phyloP scores from a whole-genome alignment of 1,140 invertebrate species.

The Cherax destructor region DNA sequence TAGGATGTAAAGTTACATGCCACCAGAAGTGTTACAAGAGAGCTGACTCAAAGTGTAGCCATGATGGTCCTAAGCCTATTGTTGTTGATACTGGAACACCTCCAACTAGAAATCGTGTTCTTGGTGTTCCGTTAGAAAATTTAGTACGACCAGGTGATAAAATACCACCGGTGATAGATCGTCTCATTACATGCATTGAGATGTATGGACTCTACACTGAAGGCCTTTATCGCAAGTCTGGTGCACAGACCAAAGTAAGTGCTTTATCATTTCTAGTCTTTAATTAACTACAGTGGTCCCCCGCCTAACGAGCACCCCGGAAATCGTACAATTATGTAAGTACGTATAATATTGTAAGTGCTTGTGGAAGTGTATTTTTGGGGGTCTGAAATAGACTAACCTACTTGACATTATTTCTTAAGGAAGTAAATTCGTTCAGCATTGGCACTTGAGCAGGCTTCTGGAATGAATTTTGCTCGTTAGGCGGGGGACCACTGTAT shows the following conservation, averaged over 20 bases:
- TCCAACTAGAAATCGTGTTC: conserved; percentile 74
- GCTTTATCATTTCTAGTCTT: conserved; percentile 74
- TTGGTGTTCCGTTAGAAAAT: conserved; percentile 78
- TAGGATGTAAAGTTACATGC: conserved; percentile 92
- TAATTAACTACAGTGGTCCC: no score
- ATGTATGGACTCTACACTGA: conserved; percentile 93
- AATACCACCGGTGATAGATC: conserved; percentile 90
- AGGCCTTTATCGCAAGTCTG: conserved; percentile 95
- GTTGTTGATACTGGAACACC: conserved; percentile 40
- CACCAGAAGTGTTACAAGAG: conserved; percentile 95
- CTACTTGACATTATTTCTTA: no score
- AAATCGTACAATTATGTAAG: no score
- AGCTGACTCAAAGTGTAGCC: conserved; percentile 74
- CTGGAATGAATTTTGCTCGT: no score
- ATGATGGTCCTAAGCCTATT: conserved; percentile 65
- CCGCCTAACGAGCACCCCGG: no score
- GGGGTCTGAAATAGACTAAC: no score
- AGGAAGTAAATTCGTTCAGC: no score
- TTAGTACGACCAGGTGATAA: conserved; percentile 77
- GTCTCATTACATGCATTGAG: conserved; percentile 92
- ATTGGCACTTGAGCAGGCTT: no score
- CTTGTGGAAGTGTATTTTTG: no score
- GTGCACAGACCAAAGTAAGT: conserved; percentile 77
- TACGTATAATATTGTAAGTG: no score
- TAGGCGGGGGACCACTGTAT: no score